Evolutionary conservation across 2,797 vertebrate species (phyloP).

Genomic region (Sardinella longiceps): DNA sequence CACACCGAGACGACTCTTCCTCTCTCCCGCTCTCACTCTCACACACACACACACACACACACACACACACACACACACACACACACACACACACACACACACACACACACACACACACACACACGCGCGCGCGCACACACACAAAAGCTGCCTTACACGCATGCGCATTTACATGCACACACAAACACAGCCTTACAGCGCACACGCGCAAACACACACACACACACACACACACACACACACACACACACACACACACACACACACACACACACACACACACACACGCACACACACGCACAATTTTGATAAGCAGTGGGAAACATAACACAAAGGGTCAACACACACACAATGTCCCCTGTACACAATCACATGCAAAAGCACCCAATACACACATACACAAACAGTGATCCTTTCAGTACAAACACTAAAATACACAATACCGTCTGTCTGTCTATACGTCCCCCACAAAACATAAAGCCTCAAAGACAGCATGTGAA

Average conservation of each 20-base stretch:
- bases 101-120: slow-evolving; percentile 8
- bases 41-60: background rate
- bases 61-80: background rate
- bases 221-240: background rate
- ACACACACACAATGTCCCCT: background rate
- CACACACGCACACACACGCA: too few relatives aligned
- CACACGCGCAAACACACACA: background rate
- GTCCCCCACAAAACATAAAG: background rate
- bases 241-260: slow-evolving; percentile 8
- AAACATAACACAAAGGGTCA: background rate
- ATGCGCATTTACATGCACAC: background rate
- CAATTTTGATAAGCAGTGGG: background rate
- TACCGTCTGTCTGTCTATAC: too few relatives aligned
- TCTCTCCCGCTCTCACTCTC: background rate
- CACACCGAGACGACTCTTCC: too few relatives aligned
- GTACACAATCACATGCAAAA: background rate
- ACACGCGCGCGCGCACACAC: slow-evolving; percentile 8
- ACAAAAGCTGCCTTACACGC: background rate
- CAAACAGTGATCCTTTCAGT: too few relatives aligned
- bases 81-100: background rate
- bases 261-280: background rate
- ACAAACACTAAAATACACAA: too few relatives aligned
- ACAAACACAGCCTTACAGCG: background rate
- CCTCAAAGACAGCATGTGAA: too few relatives aligned
- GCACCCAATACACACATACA: background rate